phyloP scores from a whole-genome alignment of 2,797 vertebrate species.

The Lemur catta region DNA sequence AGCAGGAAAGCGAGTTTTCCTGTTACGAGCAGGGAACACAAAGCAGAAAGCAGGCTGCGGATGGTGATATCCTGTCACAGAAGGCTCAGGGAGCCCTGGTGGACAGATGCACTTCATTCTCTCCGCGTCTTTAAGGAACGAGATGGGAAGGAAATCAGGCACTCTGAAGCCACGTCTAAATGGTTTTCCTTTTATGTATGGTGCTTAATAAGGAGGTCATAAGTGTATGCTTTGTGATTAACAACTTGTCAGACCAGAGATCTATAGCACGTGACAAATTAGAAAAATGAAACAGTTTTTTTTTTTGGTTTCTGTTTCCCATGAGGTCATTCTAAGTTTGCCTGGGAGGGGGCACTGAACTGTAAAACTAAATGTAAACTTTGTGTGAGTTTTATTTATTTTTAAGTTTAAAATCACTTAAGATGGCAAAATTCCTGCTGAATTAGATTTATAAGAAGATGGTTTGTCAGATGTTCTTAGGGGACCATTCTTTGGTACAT shows the following conservation, averaged over 20 bases:
- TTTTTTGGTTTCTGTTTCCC: not conserved
- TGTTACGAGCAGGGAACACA: constrained; percentile 70
- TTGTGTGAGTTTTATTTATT: constrained; percentile 53
- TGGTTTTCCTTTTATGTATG: constrained; percentile 40
- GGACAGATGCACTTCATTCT: not conserved
- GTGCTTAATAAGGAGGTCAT: constrained; percentile 13
- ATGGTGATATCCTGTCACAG: constrained; percentile 66
- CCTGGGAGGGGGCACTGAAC: not conserved
- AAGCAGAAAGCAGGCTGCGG: constrained; percentile 57
- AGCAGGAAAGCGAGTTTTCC: constrained; percentile 79
- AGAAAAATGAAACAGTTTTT: not conserved
- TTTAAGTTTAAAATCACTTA: constrained; percentile 54
- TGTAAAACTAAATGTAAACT: constrained; percentile 37
- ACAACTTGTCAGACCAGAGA: constrained; percentile 55
- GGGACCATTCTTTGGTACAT: not conserved
- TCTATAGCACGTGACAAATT: constrained; percentile 29
- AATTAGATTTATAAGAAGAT: constrained; percentile 20
- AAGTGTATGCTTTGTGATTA: constrained; percentile 27
- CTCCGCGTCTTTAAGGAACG: constrained; percentile 17
- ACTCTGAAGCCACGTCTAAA: not conserved
- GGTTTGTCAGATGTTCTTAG: not conserved
- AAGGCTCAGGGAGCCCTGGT: not conserved
- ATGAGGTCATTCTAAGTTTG: constrained; percentile 57
- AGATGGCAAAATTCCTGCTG: constrained; percentile 33
- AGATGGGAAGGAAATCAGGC: constrained; percentile 12